phyloP scores from a whole-genome alignment of 2,888 invertebrate genomes.

The Mactromeris polynyma region DNA sequence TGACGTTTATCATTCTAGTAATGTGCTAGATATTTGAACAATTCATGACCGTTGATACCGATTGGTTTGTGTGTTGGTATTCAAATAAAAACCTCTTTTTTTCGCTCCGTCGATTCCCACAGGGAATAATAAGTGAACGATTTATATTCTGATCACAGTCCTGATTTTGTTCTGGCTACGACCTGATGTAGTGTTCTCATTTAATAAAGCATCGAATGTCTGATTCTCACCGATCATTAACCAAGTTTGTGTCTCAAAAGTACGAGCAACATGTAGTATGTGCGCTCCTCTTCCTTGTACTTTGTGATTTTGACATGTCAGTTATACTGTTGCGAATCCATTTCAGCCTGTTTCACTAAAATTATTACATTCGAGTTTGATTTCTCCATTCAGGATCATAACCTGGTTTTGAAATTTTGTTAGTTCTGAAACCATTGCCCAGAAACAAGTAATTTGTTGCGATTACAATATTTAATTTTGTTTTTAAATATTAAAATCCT shows the following conservation, averaged over 20 bases:
- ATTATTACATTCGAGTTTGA: not conserved
- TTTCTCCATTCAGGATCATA: not conserved
- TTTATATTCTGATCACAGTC: not conserved
- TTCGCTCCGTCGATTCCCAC: not conserved
- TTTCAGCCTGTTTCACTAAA: not conserved
- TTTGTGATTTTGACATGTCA: not conserved
- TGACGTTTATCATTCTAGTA: not conserved
- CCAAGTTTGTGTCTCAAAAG: not conserved
- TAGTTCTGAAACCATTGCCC: not conserved
- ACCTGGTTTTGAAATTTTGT: not conserved
- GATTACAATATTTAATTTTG: not conserved
- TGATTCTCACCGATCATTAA: not conserved
- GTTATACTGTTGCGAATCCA: not conserved
- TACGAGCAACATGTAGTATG: not conserved
- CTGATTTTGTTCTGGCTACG: not conserved
- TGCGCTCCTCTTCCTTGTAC: not conserved
- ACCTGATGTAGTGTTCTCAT: not conserved
- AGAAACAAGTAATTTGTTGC: not conserved
- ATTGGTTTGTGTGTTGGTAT: not conserved
- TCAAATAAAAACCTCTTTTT: constrained; percentile 2
- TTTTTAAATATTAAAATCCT: too few relatives aligned
- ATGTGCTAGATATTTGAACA: not conserved
- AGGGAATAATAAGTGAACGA: not conserved
- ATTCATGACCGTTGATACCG: not conserved
- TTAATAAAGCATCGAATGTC: constrained; percentile 3